Percentiles rank a stretch among this genome's conserved stretches.
Conservation (phyloP, 2,113 vertebrate species). For the Strigops habroptila region DNA sequence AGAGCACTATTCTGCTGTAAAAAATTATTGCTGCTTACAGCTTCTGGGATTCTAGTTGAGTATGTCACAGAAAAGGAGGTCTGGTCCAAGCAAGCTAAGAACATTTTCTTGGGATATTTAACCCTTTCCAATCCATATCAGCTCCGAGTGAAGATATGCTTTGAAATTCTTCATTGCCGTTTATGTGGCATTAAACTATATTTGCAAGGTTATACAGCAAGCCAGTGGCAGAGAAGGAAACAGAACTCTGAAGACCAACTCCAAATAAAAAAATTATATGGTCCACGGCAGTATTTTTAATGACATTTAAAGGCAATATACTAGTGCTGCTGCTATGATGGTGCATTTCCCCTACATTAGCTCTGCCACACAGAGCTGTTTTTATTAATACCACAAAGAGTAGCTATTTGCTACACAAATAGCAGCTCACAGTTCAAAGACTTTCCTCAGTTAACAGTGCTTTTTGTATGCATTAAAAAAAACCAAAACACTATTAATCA, state of each 20-base stretch:
- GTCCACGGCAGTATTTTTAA: not conserved
- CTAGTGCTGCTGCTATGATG: not conserved
- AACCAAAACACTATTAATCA: not conserved
- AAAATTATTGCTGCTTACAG: constrained; percentile 18
- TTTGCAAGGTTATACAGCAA: not conserved
- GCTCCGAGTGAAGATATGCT: not conserved
- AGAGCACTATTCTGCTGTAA: constrained; percentile 26
- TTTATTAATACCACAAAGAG: not conserved
- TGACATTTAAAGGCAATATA: not conserved
- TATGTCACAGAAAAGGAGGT: not conserved
- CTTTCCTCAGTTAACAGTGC: not conserved
- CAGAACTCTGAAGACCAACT: not conserved
- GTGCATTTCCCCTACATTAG: not conserved
- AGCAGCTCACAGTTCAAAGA: constrained; percentile 5
- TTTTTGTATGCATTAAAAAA: not conserved
- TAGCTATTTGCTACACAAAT: not conserved
- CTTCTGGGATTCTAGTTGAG: not conserved
- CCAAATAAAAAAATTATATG: not conserved
- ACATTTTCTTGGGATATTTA: not conserved
- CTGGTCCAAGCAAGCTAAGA: not conserved
- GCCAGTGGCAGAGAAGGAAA: not conserved
- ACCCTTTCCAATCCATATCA: not conserved
- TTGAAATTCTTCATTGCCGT: not conserved
- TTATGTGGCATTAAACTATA: not conserved
- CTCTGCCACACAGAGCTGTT: not conserved